Evolutionary conservation across 2,888 invertebrate species (phyloP).

Genomic region (Phytoseiulus persimilis): DNA sequence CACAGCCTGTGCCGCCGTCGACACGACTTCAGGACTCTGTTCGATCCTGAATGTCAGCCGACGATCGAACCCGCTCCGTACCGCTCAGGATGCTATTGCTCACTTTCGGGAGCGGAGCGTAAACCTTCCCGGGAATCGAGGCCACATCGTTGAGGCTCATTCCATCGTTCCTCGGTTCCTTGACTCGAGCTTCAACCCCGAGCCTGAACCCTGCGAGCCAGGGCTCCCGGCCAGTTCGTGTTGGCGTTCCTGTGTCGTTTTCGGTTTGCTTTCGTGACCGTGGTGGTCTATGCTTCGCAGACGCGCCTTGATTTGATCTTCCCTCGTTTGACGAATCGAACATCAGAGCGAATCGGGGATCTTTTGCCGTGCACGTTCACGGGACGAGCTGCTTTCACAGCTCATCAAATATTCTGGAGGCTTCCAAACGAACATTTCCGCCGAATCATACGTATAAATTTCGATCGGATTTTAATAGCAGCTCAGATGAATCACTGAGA

Average conservation of each 20-base stretch:
- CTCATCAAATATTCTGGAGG: constrained; percentile 5
- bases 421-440: neutral
- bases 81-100: too few species aligned
- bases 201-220: too few species aligned
- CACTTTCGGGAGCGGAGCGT: too few species aligned
- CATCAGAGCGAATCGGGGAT: neutral
- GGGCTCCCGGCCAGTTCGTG: too few species aligned
- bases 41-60: neutral
- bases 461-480: neutral
- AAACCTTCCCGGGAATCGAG: too few species aligned
- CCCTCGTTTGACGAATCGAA: neutral
- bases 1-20: neutral
- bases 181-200: too few species aligned
- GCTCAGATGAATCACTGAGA: neutral
- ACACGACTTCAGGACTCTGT: neutral
- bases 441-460: constrained; percentile 5
- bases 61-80: neutral
- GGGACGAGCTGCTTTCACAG: neutral
- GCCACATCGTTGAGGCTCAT: too few species aligned
- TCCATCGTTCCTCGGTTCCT: too few species aligned
- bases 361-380: neutral
- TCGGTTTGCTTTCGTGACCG: neutral
- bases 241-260: too few species aligned
- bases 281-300: neutral
- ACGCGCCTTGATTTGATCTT: neutral